Evolutionary conservation across 2,888 invertebrate species (phyloP), one percentile per base, ranked within the genome.

Genomic region (Scrobipalpa costella): DNA sequence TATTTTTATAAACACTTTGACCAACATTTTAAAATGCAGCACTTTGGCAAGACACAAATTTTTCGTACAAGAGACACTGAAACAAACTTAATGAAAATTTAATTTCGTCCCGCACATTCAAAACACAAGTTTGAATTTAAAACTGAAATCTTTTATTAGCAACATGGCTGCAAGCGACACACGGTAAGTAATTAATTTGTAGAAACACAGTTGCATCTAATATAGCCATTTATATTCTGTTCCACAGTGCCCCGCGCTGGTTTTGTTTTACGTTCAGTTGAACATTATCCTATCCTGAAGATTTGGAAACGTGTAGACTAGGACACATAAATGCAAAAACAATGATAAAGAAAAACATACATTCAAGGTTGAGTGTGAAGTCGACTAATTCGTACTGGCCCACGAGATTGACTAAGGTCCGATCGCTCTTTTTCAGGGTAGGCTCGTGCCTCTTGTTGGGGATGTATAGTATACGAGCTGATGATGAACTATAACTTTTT

Each of bases 181-280:
- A 76, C 72, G 73, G 69, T 71, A 76, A 71, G 69, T 79, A 79
- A 83, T 83, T 83, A 80, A 77, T 80, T 81, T 77, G 61, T 69
- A 65, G 70, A 72, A 75, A 78, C 66, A 74, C 73, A 77, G 73
- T 79, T 74, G 75, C 75, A 78, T 79, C 76, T 80, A 84, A 80
- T 82, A 79, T 67, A 71, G 76, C 72, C 76, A 81, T 83, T 82
- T 79, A 78, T 79, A 84, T 84, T 81, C 81, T 63, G 68, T 69
- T 75, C 75, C 77, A 80, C 70, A 66, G 62, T 63, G 59, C 66
- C 63, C 67, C 67, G 67, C 73, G 71, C 66, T 64, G 66, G 75
- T 80, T 81, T 76, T 77, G 77, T 81, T 78, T 77, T 71, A 73
- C 71, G 59, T 65, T 64, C 63, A 61, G 63, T 66, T 67, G 69